phyloP scores from a whole-genome alignment of 2,113 vertebrate species.

The Thymallus thymallus region DNA sequence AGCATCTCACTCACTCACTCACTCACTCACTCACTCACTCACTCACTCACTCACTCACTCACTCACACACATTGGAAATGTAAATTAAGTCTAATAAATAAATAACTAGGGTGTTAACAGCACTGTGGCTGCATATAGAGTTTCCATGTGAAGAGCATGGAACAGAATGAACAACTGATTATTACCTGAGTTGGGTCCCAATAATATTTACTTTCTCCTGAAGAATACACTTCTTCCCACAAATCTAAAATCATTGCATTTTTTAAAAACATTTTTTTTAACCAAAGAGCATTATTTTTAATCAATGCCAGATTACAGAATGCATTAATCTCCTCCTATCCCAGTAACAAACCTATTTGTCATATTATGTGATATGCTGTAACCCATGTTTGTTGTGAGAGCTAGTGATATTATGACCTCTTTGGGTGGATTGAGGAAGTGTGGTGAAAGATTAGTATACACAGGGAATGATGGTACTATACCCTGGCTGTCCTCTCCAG shows the following conservation, averaged over 20 bases:
- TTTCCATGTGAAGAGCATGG: conserved; percentile 22
- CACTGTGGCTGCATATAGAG: conserved; percentile 49
- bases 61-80: too few relatives aligned
- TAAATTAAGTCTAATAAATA: conserved; percentile 44
- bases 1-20: conserved; percentile 23
- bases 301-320: too few relatives aligned
- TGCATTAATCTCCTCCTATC: neutral
- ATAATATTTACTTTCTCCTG: too few relatives aligned
- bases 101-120: conserved; percentile 54
- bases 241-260: too few relatives aligned
- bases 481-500: too few relatives aligned
- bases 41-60: conserved; percentile 48
- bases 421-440: neutral
- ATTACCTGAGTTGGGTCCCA: too few relatives aligned
- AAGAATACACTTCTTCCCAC: too few relatives aligned
- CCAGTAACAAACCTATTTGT: conserved; percentile 7
- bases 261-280: too few relatives aligned
- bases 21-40: neutral
- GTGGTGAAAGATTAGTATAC: neutral
- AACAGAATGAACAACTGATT: conserved; percentile 53
- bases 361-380: neutral
- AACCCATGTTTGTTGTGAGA: conserved; percentile 8
- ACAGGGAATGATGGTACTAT: neutral
- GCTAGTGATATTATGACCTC: neutral
- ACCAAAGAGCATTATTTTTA: too few relatives aligned